A percentile compares a stretch with the other conserved stretches of the same genome.
Conservation (phyloP, 1,140 invertebrate genomes). For the Zaprionus kolodkinae region DNA sequence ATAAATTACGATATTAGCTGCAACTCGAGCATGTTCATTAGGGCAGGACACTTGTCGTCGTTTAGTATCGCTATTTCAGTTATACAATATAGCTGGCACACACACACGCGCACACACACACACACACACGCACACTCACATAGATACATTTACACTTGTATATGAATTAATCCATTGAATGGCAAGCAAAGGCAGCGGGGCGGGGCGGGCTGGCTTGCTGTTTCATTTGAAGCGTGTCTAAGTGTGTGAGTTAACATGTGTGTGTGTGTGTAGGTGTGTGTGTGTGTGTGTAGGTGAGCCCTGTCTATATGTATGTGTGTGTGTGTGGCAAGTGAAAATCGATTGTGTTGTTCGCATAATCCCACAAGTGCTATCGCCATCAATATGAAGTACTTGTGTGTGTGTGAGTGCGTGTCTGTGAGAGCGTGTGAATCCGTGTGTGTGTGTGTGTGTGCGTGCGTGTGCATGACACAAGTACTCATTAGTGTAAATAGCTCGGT, state of each 20-base stretch:
- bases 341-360: conserved; percentile 62
- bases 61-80: conserved; percentile 36
- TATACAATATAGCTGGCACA: background rate
- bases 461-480: conserved; percentile 59
- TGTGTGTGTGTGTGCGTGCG: conserved; percentile 6
- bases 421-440: background rate
- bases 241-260: conserved; percentile 12
- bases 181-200: background rate
- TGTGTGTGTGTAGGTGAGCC: background rate
- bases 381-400: conserved; percentile 32
- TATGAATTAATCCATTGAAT: conserved; percentile 8
- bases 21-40: conserved; percentile 56
- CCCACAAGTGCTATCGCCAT: conserved; percentile 54
- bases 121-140: background rate
- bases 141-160: background rate
- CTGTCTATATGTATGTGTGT: background rate
- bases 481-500: conserved; percentile 43
- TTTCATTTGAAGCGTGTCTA: background rate
- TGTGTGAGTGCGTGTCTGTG: conserved; percentile 1
- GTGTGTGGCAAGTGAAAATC: conserved; percentile 43
- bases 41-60: conserved; percentile 64
- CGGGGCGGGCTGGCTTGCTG: no score
- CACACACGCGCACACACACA: conserved; percentile 1
- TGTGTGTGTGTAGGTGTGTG: conserved; percentile 14
- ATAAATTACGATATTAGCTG: conserved; percentile 47